Conservation (phyloP, 2,113 vertebrate species). For the Poecile atricapillus region DNA sequence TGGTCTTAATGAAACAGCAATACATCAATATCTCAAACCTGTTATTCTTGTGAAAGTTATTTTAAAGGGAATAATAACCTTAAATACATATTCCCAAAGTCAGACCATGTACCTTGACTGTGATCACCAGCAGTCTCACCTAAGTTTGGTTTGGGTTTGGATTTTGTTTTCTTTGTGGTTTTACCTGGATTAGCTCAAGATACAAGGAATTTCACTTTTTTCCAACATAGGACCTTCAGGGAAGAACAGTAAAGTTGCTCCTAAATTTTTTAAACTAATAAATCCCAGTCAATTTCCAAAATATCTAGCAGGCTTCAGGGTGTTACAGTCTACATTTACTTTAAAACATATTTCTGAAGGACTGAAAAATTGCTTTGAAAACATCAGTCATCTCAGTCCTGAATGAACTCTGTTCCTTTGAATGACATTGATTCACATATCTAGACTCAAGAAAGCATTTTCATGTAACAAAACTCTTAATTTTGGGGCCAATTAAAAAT, state of each 20-base stretch:
- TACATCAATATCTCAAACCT: not conserved
- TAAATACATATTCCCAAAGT: not conserved
- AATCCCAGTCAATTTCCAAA: not conserved
- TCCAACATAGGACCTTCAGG: not conserved
- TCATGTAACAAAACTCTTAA: not conserved
- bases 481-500: constrained; percentile 20
- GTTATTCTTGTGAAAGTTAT: not conserved
- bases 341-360: not conserved
- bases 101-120: not conserved
- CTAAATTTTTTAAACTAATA: not conserved
- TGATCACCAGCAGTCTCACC: not conserved
- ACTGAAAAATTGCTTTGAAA: not conserved
- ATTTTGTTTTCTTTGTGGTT: not conserved
- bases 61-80: not conserved
- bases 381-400: not conserved
- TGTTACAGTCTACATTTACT: not conserved
- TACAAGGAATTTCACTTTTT: not conserved
- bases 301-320: not conserved
- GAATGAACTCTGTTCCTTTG: not conserved
- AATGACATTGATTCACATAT: not conserved
- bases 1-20: not conserved
- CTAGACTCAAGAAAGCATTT: not conserved
- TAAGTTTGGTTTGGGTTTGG: not conserved
- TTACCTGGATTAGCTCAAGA: not conserved
- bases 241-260: not conserved